Evolutionary conservation across 1,140 invertebrate species (phyloP), one percentile per base, ranked within the genome.

Genomic region (Drosophila kohkoa): DNA sequence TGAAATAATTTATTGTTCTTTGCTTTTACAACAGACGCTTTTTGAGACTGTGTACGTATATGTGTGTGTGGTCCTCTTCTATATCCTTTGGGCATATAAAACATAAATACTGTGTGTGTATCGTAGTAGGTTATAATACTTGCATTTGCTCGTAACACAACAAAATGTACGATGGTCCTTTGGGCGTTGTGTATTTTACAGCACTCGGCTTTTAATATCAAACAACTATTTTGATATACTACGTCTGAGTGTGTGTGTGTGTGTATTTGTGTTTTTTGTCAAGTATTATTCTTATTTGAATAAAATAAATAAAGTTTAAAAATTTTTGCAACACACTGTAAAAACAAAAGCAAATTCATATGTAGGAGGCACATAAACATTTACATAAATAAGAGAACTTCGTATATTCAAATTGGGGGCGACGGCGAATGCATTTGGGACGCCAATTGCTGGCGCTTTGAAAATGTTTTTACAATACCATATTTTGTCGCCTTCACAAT

Each of bases 391-490:
- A 70, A 69, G 20, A 48, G 58, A 59, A 48, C 38, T 62, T 15
- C 20, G 32, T 48, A 49, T 41, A 65, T 58, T 71, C 64, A 48
- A 71, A 49, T 65, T 5, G 20, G 20, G 20, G 20, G 3, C 3
- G 20, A 25, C 20, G 66, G 3, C 25, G 13, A 66, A 66, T 71
- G 25, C 55, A 48, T 71, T 75, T 72, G 62, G 52, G 65, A 65
- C 8, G 67, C 48, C 60, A 60, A 73, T 57, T 41, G 80, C 62
- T 58, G 72, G 60, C 38, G 59, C 82, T 86, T 82, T 82, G 72
- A 83, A 87, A 83, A 87, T 87, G 85, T 87, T 87, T 87, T 87
- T 86, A 79, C 82, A 86, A 87, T 75, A 79, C 82, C 87, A 87
- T 79, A 87, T 78, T 85, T 85, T 82, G 51, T 48, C 20, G 52